These are phyloP conservation scores for Drosophila gaucha DNA, from an alignment of 2,888 invertebrate genomes.

Conservation along the genomic window DNA sequence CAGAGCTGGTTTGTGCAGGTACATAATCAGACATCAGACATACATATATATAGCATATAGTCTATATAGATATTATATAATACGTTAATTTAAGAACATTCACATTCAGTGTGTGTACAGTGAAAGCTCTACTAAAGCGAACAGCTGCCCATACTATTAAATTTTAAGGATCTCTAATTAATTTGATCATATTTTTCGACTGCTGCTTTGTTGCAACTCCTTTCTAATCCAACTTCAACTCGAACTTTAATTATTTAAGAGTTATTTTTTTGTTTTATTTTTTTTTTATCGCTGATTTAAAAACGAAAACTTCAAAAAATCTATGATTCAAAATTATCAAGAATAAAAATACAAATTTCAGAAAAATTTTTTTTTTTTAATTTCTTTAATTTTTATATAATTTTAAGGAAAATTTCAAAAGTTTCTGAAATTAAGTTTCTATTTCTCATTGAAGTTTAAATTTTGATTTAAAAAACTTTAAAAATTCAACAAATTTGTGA, in stretches of 20 bases:
- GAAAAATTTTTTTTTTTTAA: too few species aligned
- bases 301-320: background rate
- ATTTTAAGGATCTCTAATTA: too few species aligned
- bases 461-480: too few species aligned
- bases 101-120: slow-evolving; percentile 9
- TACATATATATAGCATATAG: slow-evolving; percentile 3
- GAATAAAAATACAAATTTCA: too few species aligned
- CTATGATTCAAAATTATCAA: too few species aligned
- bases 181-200: too few species aligned
- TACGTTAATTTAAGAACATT: background rate
- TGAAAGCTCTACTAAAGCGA: slow-evolving; percentile 5
- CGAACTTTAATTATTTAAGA: background rate
- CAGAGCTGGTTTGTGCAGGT: slow-evolving; percentile 95
- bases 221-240: background rate
- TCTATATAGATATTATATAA: background rate
- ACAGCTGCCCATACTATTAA: background rate
- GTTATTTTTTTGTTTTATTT: too few species aligned
- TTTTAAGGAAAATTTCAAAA: too few species aligned
- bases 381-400: too few species aligned
- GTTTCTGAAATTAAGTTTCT: background rate
- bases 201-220: background rate
- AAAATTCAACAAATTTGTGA: too few species aligned
- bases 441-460: too few species aligned
- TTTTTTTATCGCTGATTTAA: too few species aligned
- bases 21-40: slow-evolving; percentile 31